These are phyloP conservation scores for Hyaena hyaena DNA, from an alignment of 2,113 vertebrate species.

Conservation along the genomic window DNA sequence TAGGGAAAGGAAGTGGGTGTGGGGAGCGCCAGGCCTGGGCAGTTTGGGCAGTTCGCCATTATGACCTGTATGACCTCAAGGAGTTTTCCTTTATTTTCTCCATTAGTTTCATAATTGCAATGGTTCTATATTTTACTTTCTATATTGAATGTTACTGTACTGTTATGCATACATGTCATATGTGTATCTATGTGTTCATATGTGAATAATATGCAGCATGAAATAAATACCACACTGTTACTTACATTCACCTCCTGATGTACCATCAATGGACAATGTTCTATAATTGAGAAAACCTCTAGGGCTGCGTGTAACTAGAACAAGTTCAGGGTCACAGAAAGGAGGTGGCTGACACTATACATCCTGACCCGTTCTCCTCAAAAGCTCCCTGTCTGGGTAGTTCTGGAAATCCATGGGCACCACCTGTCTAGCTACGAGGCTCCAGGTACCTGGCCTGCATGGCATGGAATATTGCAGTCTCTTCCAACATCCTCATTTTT, in stretches of 20 bases:
- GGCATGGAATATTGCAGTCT: fast-evolving
- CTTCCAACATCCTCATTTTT: not conserved
- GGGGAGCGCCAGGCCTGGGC: no score
- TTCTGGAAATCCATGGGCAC: not conserved
- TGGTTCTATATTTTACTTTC: not conserved
- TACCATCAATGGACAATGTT: not conserved
- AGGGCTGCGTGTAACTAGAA: not conserved
- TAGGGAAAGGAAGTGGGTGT: no score
- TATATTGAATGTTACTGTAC: not conserved
- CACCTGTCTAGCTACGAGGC: fast-evolving
- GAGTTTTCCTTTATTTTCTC: no score
- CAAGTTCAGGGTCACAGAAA: not conserved
- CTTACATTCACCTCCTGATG: not conserved
- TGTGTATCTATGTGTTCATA: not conserved
- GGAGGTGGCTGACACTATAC: not conserved
- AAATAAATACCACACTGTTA: not conserved
- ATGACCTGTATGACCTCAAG: no score
- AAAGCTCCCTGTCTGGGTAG: not conserved
- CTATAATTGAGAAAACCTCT: not conserved
- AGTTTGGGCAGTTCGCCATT: no score
- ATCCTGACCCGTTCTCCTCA: not conserved
- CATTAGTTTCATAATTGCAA: not conserved
- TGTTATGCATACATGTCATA: not conserved
- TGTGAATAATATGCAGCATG: not conserved
- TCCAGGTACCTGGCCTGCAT: not conserved